Percentiles rank a stretch among this genome's conserved stretches.
Evolutionary conservation across 2,113 vertebrate species (phyloP).

Genomic region (Antennarius striatus): DNA sequence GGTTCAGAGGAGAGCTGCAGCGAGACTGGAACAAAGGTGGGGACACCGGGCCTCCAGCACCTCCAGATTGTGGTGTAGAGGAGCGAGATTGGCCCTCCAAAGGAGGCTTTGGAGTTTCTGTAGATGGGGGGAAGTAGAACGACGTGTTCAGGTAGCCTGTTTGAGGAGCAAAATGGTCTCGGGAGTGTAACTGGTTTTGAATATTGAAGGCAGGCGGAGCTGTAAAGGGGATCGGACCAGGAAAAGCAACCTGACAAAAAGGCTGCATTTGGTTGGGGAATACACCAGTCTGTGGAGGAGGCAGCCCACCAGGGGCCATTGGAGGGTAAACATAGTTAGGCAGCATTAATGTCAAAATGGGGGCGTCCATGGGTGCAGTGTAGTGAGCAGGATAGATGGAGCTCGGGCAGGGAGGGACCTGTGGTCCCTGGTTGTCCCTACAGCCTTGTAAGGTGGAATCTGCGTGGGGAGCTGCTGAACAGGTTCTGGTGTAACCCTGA

Average conservation of each 20-base stretch:
- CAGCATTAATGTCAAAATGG: slow-evolving; percentile 86
- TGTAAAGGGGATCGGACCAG: slow-evolving; percentile 42
- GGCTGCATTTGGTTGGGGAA: slow-evolving; percentile 61
- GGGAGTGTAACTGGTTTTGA: slow-evolving; percentile 62
- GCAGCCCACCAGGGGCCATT: slow-evolving; percentile 62
- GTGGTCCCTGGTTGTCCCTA: slow-evolving; percentile 68
- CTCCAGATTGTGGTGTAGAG: slow-evolving; percentile 80
- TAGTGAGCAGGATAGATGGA: slow-evolving; percentile 76
- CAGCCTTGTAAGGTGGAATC: slow-evolving; percentile 66
- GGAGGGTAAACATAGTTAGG: slow-evolving; percentile 85
- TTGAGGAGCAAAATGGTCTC: slow-evolving; percentile 45
- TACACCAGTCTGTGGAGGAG: slow-evolving; percentile 66
- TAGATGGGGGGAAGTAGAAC: slow-evolving; percentile 67
- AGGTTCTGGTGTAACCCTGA: slow-evolving; percentile 81
- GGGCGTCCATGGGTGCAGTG: slow-evolving; percentile 81
- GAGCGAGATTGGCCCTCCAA: slow-evolving; percentile 74
- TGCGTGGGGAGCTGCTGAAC: slow-evolving; percentile 41
- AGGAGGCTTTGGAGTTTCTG: slow-evolving; percentile 68
- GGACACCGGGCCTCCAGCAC: slow-evolving; percentile 74
- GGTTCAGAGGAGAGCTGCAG: slow-evolving; percentile 93
- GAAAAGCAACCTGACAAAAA: slow-evolving; percentile 53
- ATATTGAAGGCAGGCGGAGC: slow-evolving; percentile 33
- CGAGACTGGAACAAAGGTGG: slow-evolving; percentile 89
- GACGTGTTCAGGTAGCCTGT: slow-evolving; percentile 57
- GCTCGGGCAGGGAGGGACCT: slow-evolving; percentile 58